These are phyloP conservation scores for Ceyx melanurus DNA, from an alignment of 2,113 vertebrate species.

Conservation along the genomic window DNA sequence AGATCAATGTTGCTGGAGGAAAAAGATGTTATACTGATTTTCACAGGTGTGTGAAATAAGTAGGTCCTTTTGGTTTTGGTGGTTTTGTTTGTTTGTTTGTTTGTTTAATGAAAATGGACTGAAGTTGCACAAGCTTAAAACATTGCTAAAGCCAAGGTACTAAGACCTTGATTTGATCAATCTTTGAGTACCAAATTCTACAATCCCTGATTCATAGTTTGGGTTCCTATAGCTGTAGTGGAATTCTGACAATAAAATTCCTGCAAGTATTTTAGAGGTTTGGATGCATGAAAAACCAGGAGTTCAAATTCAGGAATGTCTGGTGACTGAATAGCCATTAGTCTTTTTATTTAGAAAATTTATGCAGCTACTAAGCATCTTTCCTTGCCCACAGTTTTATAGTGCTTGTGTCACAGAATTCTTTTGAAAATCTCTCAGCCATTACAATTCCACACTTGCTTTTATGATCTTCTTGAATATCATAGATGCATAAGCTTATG, in stretches of 20 bases:
- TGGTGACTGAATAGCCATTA: background rate
- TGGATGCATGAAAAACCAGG: background rate
- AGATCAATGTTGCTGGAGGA: background rate
- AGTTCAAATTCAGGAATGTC: background rate
- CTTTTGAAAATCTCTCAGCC: background rate
- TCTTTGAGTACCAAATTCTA: background rate
- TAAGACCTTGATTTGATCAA: background rate
- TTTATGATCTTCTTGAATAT: background rate
- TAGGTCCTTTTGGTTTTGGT: background rate
- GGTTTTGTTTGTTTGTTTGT: background rate
- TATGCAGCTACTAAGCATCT: background rate
- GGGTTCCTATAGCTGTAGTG: background rate
- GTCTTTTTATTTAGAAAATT: background rate
- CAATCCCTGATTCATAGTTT: background rate
- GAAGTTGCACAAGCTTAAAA: background rate
- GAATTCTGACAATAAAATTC: background rate
- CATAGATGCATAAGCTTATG: background rate
- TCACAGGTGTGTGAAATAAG: background rate
- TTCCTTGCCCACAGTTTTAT: background rate
- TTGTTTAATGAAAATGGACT: background rate
- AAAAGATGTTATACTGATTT: background rate
- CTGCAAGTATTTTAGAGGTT: background rate
- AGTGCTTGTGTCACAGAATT: background rate
- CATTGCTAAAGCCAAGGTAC: background rate
- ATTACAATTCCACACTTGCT: background rate